A percentile compares a stretch with the other conserved stretches of the same genome.
phyloP scores from a whole-genome alignment of 1,140 invertebrate species.

The Drosophila parvula region DNA sequence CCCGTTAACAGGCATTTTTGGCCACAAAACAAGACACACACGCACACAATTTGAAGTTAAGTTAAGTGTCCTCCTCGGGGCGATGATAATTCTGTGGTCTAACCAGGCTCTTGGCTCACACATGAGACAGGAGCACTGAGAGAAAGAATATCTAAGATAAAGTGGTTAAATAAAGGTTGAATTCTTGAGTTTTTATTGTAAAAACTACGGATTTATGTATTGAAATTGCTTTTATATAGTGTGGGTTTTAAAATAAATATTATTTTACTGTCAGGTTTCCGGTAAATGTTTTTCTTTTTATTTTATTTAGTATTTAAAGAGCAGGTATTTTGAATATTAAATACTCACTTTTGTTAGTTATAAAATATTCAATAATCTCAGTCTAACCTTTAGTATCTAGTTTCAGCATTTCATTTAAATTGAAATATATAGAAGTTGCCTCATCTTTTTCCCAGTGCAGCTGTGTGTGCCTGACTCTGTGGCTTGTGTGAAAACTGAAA shows the following conservation, averaged over 20 bases:
- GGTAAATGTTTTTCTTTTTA: too few species aligned
- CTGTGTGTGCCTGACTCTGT: conserved; percentile 22
- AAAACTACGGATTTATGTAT: background rate
- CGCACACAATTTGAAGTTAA: conserved; percentile 53
- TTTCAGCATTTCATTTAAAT: background rate
- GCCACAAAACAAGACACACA: conserved; percentile 43
- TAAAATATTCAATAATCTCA: background rate
- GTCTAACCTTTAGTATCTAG: background rate
- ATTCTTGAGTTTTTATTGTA: too few species aligned
- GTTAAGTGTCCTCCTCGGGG: conserved; percentile 53
- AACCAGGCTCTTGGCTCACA: conserved; percentile 18
- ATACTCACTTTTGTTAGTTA: too few species aligned
- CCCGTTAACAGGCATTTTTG: conserved; percentile 48
- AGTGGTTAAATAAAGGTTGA: background rate
- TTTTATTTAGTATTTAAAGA: too few species aligned
- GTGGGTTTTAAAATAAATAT: background rate
- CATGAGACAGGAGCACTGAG: conserved; percentile 17
- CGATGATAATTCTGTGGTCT: conserved; percentile 50
- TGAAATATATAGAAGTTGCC: background rate
- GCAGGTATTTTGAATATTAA: too few species aligned
- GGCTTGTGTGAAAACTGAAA: conserved; percentile 25
- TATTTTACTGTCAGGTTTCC: too few species aligned
- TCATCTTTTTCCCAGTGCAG: conserved; percentile 1
- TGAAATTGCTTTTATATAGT: background rate
- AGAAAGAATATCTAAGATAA: background rate